Percentiles rank a stretch among this genome's conserved stretches.
Evolutionary conservation across 1,140 invertebrate species (phyloP).

Genomic region (Bombus superbus): DNA sequence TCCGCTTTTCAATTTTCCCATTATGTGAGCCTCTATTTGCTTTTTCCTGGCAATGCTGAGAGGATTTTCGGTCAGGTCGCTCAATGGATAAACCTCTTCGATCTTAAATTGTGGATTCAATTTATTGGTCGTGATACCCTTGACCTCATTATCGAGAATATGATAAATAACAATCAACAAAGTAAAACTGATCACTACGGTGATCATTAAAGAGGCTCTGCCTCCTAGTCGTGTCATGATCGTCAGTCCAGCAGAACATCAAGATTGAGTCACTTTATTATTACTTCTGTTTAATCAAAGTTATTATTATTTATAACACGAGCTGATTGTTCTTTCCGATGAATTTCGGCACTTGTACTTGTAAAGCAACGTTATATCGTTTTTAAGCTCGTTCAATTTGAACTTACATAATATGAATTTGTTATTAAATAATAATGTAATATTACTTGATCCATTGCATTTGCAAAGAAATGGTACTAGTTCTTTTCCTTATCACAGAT

Average conservation of each 20-base stretch:
- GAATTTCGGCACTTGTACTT: not conserved
- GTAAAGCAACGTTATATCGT: not conserved
- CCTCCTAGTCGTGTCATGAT: slow-evolving; percentile 75
- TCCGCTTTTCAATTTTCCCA: slow-evolving; percentile 36
- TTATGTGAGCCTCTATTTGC: slow-evolving; percentile 54
- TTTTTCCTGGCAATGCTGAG: slow-evolving; percentile 52
- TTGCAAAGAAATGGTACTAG: not conserved
- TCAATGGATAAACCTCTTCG: slow-evolving; percentile 64
- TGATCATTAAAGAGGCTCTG: slow-evolving; percentile 71
- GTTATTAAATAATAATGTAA: not conserved
- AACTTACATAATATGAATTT: not conserved
- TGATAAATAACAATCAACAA: slow-evolving; percentile 77
- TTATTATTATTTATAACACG: not conserved
- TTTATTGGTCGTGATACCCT: slow-evolving; percentile 62
- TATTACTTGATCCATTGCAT: not conserved
- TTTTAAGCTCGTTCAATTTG: not conserved
- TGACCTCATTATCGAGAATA: slow-evolving; percentile 75
- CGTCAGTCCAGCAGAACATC: slow-evolving; percentile 34
- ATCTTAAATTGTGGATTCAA: slow-evolving; percentile 56
- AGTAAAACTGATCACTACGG: slow-evolving; percentile 71
- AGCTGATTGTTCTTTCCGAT: not conserved
- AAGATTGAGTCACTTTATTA: slow-evolving; percentile 28
- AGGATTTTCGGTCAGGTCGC: slow-evolving; percentile 64
- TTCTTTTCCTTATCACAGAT: slow-evolving; percentile 31
- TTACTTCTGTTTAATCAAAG: not conserved